Evolutionary conservation across 1,140 invertebrate genomes (phyloP).

Genomic region (Antheraea pernyi): DNA sequence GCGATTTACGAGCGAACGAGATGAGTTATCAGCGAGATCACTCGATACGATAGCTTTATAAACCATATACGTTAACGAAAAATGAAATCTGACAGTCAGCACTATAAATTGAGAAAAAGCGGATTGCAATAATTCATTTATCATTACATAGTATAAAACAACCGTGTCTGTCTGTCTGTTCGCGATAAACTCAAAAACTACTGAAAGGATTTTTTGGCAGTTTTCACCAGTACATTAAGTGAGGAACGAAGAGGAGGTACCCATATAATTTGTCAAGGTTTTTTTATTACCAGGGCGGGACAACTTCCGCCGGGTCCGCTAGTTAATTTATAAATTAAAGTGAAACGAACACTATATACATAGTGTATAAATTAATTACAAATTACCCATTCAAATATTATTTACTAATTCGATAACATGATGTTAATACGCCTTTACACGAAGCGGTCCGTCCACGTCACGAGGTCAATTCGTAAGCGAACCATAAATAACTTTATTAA

Average conservation of each 20-base stretch:
- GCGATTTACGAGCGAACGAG: slow-evolving; percentile 63
- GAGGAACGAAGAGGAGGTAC: no score
- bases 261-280: no score
- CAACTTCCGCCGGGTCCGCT: no score
- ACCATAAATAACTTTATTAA: slow-evolving; percentile 74
- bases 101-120: not conserved
- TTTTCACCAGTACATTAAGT: no score
- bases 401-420: not conserved
- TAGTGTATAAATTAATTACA: not conserved
- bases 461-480: slow-evolving; percentile 65
- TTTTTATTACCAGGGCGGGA: no score
- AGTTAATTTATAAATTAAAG: not conserved
- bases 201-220: no score
- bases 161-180: no score
- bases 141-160: no score
- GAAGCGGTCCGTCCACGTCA: slow-evolving; percentile 43
- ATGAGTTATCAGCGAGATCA: slow-evolving; percentile 56
- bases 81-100: not conserved
- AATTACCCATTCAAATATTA: slow-evolving; percentile 7
- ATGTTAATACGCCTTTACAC: slow-evolving; percentile 39
- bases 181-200: no score
- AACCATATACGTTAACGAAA: slow-evolving; percentile 1
- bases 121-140: no score
- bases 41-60: slow-evolving; percentile 44
- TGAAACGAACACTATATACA: not conserved